Evolutionary conservation across 1,140 invertebrate species (phyloP).

Genomic region (Notospermus geniculatus): DNA sequence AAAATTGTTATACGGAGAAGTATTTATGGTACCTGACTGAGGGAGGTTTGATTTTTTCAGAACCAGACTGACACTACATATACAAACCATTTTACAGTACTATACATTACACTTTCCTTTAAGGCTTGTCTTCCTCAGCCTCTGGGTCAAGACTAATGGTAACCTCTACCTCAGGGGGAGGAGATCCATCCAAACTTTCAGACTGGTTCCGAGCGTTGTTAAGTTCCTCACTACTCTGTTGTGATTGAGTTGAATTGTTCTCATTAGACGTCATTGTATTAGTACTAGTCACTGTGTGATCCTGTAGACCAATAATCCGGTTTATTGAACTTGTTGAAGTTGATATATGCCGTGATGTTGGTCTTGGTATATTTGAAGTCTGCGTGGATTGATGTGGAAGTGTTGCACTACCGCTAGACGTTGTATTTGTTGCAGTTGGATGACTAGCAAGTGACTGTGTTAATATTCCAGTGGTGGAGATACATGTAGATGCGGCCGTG

Average conservation of each 20-base stretch:
- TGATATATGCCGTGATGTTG: too few relatives aligned
- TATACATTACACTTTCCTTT: not conserved
- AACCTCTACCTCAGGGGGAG: not conserved
- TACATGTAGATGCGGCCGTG: not conserved
- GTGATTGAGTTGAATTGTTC: not conserved
- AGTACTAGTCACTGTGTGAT: not conserved
- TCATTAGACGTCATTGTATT: not conserved
- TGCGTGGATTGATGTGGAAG: not conserved
- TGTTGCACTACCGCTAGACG: not conserved
- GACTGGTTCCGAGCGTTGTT: not conserved
- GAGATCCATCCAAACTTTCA: not conserved
- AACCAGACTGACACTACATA: too few relatives aligned
- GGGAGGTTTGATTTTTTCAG: too few relatives aligned
- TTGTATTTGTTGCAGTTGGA: not conserved
- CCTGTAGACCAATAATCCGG: not conserved
- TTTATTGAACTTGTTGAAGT: too few relatives aligned
- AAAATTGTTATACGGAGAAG: too few relatives aligned
- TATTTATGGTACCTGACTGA: too few relatives aligned
- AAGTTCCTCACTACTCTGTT: not conserved
- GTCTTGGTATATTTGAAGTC: too few relatives aligned
- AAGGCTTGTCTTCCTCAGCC: conserved; percentile 5
- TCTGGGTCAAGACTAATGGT: not conserved
- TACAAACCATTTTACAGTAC: too few relatives aligned
- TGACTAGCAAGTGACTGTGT: too few relatives aligned
- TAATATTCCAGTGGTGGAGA: not conserved